Evolutionary conservation across 2,113 vertebrate species (phyloP).

Genomic region (Camelus dromedarius): DNA sequence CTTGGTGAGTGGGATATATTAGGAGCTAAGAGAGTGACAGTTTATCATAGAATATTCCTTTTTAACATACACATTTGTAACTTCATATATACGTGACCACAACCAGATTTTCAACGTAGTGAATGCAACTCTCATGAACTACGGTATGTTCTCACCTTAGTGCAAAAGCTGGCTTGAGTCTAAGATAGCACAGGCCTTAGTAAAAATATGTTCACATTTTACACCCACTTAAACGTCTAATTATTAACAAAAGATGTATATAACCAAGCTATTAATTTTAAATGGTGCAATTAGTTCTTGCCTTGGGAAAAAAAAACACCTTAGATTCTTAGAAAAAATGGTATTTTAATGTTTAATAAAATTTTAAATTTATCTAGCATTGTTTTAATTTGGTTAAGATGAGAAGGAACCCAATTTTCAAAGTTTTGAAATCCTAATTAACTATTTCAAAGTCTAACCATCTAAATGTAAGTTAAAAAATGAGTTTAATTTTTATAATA

Average conservation of each 20-base stretch:
- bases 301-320: neutral
- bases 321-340: slow-evolving; percentile 7
- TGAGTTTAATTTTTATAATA: neutral
- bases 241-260: slow-evolving; percentile 37
- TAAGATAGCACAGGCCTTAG: neutral
- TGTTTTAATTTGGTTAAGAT: slow-evolving; percentile 56
- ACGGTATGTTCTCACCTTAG: neutral
- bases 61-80: neutral
- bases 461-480: slow-evolving; percentile 27
- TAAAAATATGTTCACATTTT: slow-evolving; percentile 33
- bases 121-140: neutral
- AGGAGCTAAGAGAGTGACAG: neutral
- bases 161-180: neutral
- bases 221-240: slow-evolving; percentile 5
- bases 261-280: slow-evolving; percentile 50
- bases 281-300: neutral
- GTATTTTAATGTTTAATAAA: slow-evolving; percentile 11
- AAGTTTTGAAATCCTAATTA: slow-evolving; percentile 4
- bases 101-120: neutral
- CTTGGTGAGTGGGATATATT: neutral
- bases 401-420: slow-evolving; percentile 24
- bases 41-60: neutral
- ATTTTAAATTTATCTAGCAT: neutral
- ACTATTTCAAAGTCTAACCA: slow-evolving; percentile 22
- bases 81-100: neutral